Base-by-base conservation (phyloP, 35 echinoderm and acorn worm species). In the Eucidaris tribuloides region DNA sequence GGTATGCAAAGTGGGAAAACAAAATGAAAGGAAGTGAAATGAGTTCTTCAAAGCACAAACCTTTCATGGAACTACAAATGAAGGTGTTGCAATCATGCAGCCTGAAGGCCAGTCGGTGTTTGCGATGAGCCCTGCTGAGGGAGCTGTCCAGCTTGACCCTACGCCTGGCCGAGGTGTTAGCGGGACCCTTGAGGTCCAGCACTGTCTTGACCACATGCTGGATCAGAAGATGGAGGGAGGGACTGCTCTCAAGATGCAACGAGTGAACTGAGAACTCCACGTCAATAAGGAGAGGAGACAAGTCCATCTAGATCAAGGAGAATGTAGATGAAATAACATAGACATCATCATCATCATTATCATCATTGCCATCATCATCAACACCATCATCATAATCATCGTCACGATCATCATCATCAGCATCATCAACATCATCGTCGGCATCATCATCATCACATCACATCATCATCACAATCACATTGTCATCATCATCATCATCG, bases 81-180 rank as follows among this genome's bases (percentile, higher is more conserved):
- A 91, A 96, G 0, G 83, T 48, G 63, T 90, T 86, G 19, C 87
- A 83, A 37, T 96, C 93, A 35, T 82, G 79, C 82, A 96, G 48
- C 60, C 85, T 79, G 30, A 96, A 11, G 17, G 58, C 33, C 42
- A 91, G 44, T 28, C 77, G 45, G 2, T 59, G 32, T n/a, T 56
- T 65, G 82, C 77, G 79, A 28, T 40, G 32, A 6, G 79, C 30
- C 44, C 64, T 52, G 55, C 43, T 45, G 14, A 77, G 43, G 15
- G 33, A 58, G 17, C 62, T 60, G 27, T 83, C 45, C 2, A 83
- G 79, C 11, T 37, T 82, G 27, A 83, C 68, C 66, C 59, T 42
- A 14, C 40, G 38, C 54, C 56, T 62, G 33, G 22, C 1, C 7
- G 23, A 18, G 19, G 58, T 17, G 5, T 52, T 7, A 19, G 2